Evolutionary conservation across 2,888 invertebrate species (phyloP).

Genomic region (Diogma glabrata): DNA sequence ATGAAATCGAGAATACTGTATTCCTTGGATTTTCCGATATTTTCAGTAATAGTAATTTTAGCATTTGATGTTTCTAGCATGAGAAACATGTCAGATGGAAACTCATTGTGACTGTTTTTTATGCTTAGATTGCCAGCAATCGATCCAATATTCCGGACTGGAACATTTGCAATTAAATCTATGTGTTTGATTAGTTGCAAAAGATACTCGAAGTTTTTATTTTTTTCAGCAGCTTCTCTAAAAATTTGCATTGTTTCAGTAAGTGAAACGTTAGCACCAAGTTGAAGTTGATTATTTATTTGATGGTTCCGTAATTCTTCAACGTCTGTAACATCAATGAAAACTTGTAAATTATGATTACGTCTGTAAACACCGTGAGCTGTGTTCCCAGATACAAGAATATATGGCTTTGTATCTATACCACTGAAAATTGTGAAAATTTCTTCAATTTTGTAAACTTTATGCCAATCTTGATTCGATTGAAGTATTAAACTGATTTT

Average conservation of each 20-base stretch:
- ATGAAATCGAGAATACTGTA: slow-evolving; percentile 37
- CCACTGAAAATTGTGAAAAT: slow-evolving; percentile 41
- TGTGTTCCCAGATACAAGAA: slow-evolving; percentile 58
- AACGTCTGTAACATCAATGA: slow-evolving; percentile 48
- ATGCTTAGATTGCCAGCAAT: slow-evolving; percentile 44
- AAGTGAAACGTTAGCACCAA: slow-evolving; percentile 27
- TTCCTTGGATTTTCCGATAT: slow-evolving; percentile 17
- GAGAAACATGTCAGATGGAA: slow-evolving; percentile 42
- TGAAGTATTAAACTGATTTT: slow-evolving; percentile 28
- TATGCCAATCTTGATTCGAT: slow-evolving; percentile 40
- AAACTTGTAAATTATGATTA: slow-evolving; percentile 28
- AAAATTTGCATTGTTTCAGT: slow-evolving; percentile 37
- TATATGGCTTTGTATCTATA: slow-evolving; percentile 37
- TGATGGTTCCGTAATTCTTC: slow-evolving; percentile 37
- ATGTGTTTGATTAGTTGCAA: slow-evolving; percentile 50
- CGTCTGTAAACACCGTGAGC: slow-evolving; percentile 43
- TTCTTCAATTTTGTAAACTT: slow-evolving; percentile 38
- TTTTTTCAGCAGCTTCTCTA: slow-evolving; percentile 24
- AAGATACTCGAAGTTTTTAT: slow-evolving; percentile 45
- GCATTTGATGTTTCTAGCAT: slow-evolving; percentile 37
- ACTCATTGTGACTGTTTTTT: slow-evolving; percentile 40
- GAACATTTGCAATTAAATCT: slow-evolving; percentile 58
- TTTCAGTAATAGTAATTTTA: slow-evolving; percentile 41
- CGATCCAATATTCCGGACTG: slow-evolving; percentile 56
- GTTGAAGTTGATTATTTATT: slow-evolving; percentile 19